Evolutionary conservation across 2,888 invertebrate genomes (phyloP), one percentile per base, ranked within the genome.

Genomic region (Drosophila cognata): DNA sequence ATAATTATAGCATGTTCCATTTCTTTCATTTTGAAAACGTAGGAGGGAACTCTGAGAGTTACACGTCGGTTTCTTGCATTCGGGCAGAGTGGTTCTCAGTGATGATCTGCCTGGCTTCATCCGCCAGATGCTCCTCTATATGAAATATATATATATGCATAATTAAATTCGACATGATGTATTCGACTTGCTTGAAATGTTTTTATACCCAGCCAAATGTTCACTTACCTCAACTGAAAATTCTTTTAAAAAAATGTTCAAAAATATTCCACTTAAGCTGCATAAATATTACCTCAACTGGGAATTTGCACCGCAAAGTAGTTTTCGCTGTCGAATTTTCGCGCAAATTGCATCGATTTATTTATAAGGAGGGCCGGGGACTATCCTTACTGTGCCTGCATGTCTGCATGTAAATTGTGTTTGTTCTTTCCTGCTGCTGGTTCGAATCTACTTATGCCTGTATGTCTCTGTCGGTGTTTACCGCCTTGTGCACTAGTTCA

Each of bases 401-500:
- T 29, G 21, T 25, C 28, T 36, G 46, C 38, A 38, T 50, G 31
- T 50, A 60, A 52, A 57, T 50, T 62, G 18, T 58, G n/a, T 55
- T 55, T 46, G 46, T 25, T 46, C 46, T 25, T 38, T 36, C 36
- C 55, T 68, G 35, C 51, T 64, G 68, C 21, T 33, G 56, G 57
- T 61, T 51, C 55, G 4, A 52, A 70, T 81, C 62, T 43, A 64
- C 73, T n/a, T 57, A 41, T 11, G n/a, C 4, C 41, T 31, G 48
- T 48, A 28, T 25, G 6, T 21, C 43, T 43, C 43, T 43, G 13
- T 25, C 18, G 33, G 46, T 72, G 56, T 64, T 67, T 66, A 73
- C 63, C 68, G 62, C 77, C 66, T 66, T 50, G 71, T 56, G 70
- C 60, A 46, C 16, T 87, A 77, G 87, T 87, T 89, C 85, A 89